Percentiles rank a stretch among this genome's conserved stretches.
Conservation (phyloP, 2,888 invertebrate genomes). For the Helobdella robusta region DNA sequence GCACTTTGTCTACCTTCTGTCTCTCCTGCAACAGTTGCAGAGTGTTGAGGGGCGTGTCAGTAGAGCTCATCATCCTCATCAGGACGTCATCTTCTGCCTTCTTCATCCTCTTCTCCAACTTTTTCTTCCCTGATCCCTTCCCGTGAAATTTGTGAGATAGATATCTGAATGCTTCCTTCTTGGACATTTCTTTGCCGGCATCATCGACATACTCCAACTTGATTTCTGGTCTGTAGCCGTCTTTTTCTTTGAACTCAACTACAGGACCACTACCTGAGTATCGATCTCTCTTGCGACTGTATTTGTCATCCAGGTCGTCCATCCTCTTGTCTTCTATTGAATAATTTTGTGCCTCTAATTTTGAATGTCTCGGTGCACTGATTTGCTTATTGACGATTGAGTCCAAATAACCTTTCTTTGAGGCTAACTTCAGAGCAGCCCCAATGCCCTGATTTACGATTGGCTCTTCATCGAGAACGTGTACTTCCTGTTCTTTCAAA, state of each 20-base stretch:
- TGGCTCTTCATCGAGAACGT: constrained; percentile 81
- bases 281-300: constrained; percentile 42
- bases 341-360: constrained; percentile 45
- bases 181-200: constrained; percentile 77
- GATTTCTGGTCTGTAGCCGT: constrained; percentile 78
- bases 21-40: constrained; percentile 86
- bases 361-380: constrained; percentile 56
- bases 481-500: constrained; percentile 48
- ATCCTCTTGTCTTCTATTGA: constrained; percentile 49
- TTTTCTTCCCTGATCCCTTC: constrained; percentile 96
- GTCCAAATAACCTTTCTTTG: constrained; percentile 65
- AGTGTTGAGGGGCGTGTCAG: constrained; percentile 91
- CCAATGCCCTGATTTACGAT: constrained; percentile 74
- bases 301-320: constrained; percentile 50
- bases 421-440: constrained; percentile 77
- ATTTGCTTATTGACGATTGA: background rate
- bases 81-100: constrained; percentile 86
- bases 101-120: constrained; percentile 86
- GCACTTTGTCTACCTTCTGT: constrained; percentile 83
- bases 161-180: constrained; percentile 89
- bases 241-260: constrained; percentile 82
- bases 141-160: constrained; percentile 97
- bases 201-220: constrained; percentile 95
- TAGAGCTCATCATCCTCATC: constrained; percentile 94
- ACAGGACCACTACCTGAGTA: constrained; percentile 60